phyloP scores from a whole-genome alignment of 2,113 vertebrate species.

The Hydrochoerus hydrochaeris region DNA sequence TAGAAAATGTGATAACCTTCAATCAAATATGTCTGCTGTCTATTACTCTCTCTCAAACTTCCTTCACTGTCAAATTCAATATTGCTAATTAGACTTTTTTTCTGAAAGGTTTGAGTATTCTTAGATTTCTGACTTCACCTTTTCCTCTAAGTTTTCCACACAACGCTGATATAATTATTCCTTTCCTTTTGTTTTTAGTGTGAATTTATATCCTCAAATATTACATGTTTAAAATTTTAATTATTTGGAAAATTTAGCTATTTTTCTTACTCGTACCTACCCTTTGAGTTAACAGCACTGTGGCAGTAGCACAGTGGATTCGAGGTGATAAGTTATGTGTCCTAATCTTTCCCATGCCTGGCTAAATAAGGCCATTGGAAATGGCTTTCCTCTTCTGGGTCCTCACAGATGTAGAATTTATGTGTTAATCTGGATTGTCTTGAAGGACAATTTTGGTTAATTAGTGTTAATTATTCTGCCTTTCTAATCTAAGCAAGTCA shows the following conservation, averaged over 20 bases:
- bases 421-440: background rate
- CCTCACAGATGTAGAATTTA: background rate
- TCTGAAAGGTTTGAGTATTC: background rate
- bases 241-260: background rate
- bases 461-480: background rate
- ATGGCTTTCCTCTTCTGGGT: background rate
- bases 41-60: background rate
- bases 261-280: background rate
- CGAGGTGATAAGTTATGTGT: rapidly evolving
- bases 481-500: background rate
- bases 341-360: background rate
- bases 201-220: background rate
- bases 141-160: background rate
- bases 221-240: background rate
- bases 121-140: background rate
- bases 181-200: background rate
- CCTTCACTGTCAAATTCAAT: background rate
- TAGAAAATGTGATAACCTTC: background rate
- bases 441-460: background rate
- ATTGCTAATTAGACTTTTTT: background rate
- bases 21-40: background rate
- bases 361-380: background rate
- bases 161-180: background rate
- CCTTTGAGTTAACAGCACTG: background rate
- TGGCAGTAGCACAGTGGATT: background rate